Conservation (phyloP, 2,113 vertebrate species). For the Platycercus adscitus region DNA sequence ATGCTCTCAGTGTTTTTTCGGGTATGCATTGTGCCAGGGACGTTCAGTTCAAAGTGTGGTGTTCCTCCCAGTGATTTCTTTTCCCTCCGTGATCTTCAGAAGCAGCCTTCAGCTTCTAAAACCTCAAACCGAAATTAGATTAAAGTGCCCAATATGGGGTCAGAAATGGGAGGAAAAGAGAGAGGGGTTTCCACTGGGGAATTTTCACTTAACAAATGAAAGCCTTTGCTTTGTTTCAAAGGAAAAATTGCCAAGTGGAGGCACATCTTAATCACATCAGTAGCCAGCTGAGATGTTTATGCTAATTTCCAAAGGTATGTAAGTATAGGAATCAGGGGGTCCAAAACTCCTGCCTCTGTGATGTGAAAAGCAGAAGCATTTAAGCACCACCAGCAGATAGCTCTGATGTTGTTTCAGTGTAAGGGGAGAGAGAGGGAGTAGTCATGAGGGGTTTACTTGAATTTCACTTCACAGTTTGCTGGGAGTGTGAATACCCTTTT, state of each 20-base stretch:
- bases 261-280: constrained; percentile 40
- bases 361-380: constrained; percentile 35
- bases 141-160: constrained; percentile 64
- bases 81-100: constrained; percentile 64
- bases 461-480: neutral
- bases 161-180: constrained; percentile 37
- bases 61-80: constrained; percentile 64
- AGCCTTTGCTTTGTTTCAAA: constrained; percentile 61
- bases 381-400: neutral
- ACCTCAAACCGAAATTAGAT: constrained; percentile 66
- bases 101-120: constrained; percentile 54
- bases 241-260: constrained; percentile 39
- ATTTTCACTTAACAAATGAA: constrained; percentile 61
- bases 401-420: constrained; percentile 18
- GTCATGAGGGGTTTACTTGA: neutral
- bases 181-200: constrained; percentile 3
- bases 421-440: neutral
- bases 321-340: constrained; percentile 33
- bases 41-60: constrained; percentile 28
- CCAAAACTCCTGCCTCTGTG: constrained; percentile 40
- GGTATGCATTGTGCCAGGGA: constrained; percentile 13
- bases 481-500: neutral
- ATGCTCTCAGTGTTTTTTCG: constrained; percentile 29
- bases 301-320: constrained; percentile 55
- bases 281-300: constrained; percentile 58